Evolutionary conservation across 2,113 vertebrate species (phyloP).

Genomic region (Elephas maximus): DNA sequence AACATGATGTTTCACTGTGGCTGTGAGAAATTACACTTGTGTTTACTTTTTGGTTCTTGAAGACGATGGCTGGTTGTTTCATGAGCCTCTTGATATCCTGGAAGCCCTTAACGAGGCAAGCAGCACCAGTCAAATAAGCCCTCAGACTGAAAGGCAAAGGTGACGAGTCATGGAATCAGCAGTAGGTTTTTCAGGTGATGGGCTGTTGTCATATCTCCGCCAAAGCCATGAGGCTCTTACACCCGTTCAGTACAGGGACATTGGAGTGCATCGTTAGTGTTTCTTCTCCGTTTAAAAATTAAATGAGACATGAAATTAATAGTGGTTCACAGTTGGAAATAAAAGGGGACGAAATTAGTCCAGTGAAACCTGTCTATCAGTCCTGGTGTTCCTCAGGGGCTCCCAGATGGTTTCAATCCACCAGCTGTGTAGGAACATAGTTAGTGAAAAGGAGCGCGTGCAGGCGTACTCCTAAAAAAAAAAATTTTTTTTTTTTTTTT

Average conservation of each 20-base stretch:
- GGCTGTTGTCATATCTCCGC: not conserved
- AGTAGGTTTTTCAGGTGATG: conserved; percentile 54
- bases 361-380: not conserved
- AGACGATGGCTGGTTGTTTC: conserved; percentile 46
- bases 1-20: not conserved
- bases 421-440: not conserved
- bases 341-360: not conserved
- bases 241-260: not conserved
- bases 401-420: not conserved
- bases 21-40: conserved; percentile 13
- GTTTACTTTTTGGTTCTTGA: conserved; percentile 51
- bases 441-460: not conserved
- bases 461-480: not conserved
- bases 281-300: conserved; percentile 49
- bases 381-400: not conserved
- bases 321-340: conserved; percentile 19
- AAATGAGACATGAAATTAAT: conserved; percentile 52
- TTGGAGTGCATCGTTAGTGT: not conserved
- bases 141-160: conserved; percentile 30
- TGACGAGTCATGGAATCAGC: not conserved
- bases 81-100: conserved; percentile 55
- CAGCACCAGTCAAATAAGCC: conserved; percentile 12
- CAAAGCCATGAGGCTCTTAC: not conserved
- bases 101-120: conserved; percentile 51
- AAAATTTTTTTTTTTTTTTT: no score